phyloP scores from a whole-genome alignment of 2,888 invertebrate genomes.

The Chirona hameri region DNA sequence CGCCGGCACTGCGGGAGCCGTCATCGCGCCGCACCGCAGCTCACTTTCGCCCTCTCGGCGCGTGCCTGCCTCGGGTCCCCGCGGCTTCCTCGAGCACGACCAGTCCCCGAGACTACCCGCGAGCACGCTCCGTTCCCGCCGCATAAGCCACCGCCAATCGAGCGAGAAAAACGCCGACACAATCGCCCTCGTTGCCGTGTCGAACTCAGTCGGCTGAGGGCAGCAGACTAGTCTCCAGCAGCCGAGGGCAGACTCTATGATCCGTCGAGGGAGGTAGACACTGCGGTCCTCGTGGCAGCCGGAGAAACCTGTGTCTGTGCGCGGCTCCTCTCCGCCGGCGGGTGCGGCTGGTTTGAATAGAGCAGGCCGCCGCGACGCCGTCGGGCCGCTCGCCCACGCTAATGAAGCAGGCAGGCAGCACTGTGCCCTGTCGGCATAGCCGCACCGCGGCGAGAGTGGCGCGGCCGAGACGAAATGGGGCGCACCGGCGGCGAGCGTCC shows the following conservation, averaged over 20 bases:
- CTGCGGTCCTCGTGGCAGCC: too few species aligned
- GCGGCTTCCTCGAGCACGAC: too few species aligned
- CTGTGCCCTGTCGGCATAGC: background rate
- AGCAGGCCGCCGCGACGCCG: background rate
- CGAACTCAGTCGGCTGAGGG: background rate
- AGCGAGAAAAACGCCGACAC: background rate
- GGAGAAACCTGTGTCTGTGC: too few species aligned
- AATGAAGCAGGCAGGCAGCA: background rate
- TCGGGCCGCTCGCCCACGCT: background rate
- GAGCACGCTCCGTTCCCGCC: too few species aligned
- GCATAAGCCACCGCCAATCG: background rate
- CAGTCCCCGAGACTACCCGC: too few species aligned
- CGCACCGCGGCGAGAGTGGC: background rate
- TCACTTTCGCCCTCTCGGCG: too few species aligned
- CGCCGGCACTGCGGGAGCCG: too few species aligned
- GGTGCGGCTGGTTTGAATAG: background rate
- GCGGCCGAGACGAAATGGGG: background rate
- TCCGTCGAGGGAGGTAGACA: too few species aligned
- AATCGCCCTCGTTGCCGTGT: background rate
- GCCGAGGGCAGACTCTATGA: too few species aligned
- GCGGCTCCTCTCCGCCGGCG: background rate
- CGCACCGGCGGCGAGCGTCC: background rate
- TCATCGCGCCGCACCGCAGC: too few species aligned
- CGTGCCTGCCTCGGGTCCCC: too few species aligned
- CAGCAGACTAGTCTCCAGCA: too few species aligned